Evolutionary conservation across 1,140 invertebrate species (phyloP), one percentile per base, ranked within the genome.

Genomic region (Drosophila takahashii): DNA sequence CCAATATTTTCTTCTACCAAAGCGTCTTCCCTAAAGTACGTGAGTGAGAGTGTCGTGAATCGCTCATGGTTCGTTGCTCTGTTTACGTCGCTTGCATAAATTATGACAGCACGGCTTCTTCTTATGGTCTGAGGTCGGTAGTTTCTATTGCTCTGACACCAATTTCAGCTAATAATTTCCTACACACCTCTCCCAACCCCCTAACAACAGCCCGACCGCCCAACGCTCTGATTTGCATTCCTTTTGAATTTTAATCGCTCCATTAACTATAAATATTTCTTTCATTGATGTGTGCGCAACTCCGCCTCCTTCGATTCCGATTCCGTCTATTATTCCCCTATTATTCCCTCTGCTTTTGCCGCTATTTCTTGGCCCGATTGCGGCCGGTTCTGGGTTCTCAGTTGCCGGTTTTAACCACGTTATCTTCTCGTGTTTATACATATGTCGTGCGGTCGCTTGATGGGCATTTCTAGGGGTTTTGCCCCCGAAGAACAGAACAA

Each of bases 141-240:
- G n/a, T 87, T 79, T 84, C 83, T 84, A 84, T 70, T 29, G 76
- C 79, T 79, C 76, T 87, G 83, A 86, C 83, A 89, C 83, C 79
- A 54, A 89, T 87, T 87, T 89, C 37, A 77, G 83, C 79, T 87
- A 89, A 87, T 87, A 87, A 89, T 87, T 89, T 83, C 84, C 79
- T 64, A 65, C 39, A 72, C 60, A 70, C 58, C 58, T 45, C 59
- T 22, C 22, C 3, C 48, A 27, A 54, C 52, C 58, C 34, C 10
- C 15, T 39, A 5, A 16, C 42, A 5, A 16, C 8, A 9, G 45
- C 22, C 44, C 9, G 9, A 16, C 13, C 41, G 11, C 44, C 53
- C 39, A 44, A 41, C 58, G 79, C 66, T 87, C 76, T 84, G 72
- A 87, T 89, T 87, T 87, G 84, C 84, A 87, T 87, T 85, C 84